Evolutionary conservation across 2,888 invertebrate genomes (phyloP), one percentile per base, ranked within the genome.

Genomic region (Amphipoea oculea): DNA sequence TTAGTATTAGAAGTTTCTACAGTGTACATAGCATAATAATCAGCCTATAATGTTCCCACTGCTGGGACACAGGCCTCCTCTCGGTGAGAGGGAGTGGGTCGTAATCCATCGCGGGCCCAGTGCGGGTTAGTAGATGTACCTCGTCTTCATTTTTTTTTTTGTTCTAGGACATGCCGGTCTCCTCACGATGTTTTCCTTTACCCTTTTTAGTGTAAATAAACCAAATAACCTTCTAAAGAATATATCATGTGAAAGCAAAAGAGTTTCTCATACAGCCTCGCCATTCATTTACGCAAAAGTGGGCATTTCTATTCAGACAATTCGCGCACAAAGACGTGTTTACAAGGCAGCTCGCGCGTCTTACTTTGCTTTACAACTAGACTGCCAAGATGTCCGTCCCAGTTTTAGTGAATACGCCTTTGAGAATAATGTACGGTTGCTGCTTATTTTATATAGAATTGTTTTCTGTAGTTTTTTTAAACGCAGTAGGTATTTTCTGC

Each of bases 261-360:
- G 66, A 40, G 57, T 71, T 71, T 74, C 81, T 73, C 71, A 71
- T 73, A 62, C 73, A 71, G 81, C 77, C 81, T 54, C 75, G 57
- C 60, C 60, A 78, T 86, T 82, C 60, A 81, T 79, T 82, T 63
- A 75, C 68, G 81, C 68, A 73, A 88, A 85, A 83, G 81, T 86
- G 82, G 78, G 67, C 74, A 82, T 84, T 84, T 82, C 74, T 86
- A 86, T 86, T 80, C 83, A 79, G 57, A 79, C 83, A 80, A 69
- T 74, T 81, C 62, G 29, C 51, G 29, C 54, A 79, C 79, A 85
- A 85, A 83, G 83, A 83, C 80, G 76, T 85, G 79, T 86, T 86
- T 82, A 80, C 78, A 77, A 75, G 77, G 79, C 75, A 76, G 70
- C 72, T 76, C 42, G 66, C 79, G 70, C 40, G 60, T 54, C 66